Evolutionary conservation across 2,797 vertebrate genomes (phyloP).

Genomic region (Aythya fuligula): DNA sequence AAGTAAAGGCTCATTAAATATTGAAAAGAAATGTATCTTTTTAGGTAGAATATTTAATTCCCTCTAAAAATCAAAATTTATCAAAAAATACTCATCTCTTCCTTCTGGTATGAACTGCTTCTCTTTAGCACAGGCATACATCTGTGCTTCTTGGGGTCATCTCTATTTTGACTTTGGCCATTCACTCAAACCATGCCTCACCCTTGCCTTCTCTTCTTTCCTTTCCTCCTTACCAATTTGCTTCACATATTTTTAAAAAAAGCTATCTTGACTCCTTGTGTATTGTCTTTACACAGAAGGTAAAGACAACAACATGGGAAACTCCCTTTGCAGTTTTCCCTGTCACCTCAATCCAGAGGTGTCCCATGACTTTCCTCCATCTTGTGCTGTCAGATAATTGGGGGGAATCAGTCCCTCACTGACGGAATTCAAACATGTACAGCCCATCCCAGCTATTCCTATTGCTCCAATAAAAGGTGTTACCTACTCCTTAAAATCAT

Average conservation of each 20-base stretch:
- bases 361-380: neutral
- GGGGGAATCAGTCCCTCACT: neutral
- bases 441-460: neutral
- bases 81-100: neutral
- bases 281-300: neutral
- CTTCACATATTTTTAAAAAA: neutral
- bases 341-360: neutral
- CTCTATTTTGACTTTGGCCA: neutral
- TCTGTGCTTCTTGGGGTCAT: neutral
- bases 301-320: neutral
- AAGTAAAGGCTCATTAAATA: slow-evolving; percentile 64
- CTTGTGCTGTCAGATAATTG: neutral
- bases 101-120: neutral
- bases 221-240: neutral
- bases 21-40: slow-evolving; percentile 32
- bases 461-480: neutral
- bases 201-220: neutral
- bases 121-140: neutral
- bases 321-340: neutral
- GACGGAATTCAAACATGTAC: neutral
- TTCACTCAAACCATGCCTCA: neutral
- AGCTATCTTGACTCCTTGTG: neutral
- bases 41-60: neutral
- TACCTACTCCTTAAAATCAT: neutral
- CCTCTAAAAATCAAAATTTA: neutral